Evolutionary conservation across 2,888 invertebrate genomes (phyloP), one percentile per base, ranked within the genome.

Genomic region (Chorisops tibialis): DNA sequence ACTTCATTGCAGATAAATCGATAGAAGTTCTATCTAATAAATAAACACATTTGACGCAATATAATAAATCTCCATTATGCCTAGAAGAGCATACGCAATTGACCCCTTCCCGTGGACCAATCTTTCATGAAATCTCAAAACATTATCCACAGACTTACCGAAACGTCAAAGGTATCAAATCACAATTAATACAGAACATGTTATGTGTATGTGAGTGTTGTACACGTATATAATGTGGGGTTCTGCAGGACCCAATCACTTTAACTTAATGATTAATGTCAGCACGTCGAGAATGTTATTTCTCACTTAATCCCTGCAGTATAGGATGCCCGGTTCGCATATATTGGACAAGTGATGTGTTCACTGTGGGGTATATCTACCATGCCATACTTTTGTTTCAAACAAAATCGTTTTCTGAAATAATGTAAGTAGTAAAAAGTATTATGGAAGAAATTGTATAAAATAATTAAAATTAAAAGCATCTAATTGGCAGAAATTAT

Each of bases 261-360:
- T 63, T 61, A 65, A 59, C 63, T 39, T 59, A 61, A 65, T 65
- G 65, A 65, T 65, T 65, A 65, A 65, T 65, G 65, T 63, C 65
- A 63, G 52, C 65, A 65, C 65, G 63, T 65, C 61, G 37, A 61
- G 45, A 58, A 63, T 63, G 61, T 61, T 61, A 63, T 65, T 65
- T 61, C 48, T 56, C 52, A 38, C 12, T 50, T 65, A 65, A 65
- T 65, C 65, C 65, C 38, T 65, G 65, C 65, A 65, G 65, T 63
- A n/a, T n/a, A 54, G 45, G 45, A 56, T 51, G 56, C 21, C 38
- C 30, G 30, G 56, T 56, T 56, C 56, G 30, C 56, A 56, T 56
- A 43, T 56, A 56, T 56, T 56, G 43, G 56, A 43, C 43, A 43
- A 43, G 43, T 56, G 56, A 56, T 43, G 45, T 56, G 56, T 43